phyloP scores from a whole-genome alignment of 1,140 invertebrate species.

The Telenomus remus region DNA sequence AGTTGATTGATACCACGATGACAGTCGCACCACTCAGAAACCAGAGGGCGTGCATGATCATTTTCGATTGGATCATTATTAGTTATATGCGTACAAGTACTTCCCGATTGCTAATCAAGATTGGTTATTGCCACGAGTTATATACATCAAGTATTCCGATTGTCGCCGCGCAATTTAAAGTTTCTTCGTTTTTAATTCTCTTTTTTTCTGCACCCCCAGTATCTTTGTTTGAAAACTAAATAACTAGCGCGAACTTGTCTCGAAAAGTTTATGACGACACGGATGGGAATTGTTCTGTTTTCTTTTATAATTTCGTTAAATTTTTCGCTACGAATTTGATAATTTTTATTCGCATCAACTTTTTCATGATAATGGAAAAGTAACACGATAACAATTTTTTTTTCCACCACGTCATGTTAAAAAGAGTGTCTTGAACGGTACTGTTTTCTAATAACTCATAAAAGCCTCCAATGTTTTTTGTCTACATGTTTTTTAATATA shows the following conservation, averaged over 20 bases:
- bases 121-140: slow-evolving; percentile 32
- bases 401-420: no score
- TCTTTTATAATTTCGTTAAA: slow-evolving; percentile 21
- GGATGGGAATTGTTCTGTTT: slow-evolving; percentile 37
- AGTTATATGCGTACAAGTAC: slow-evolving; percentile 5
- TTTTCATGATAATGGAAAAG: background rate
- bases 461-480: no score
- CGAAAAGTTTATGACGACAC: slow-evolving; percentile 29
- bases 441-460: no score
- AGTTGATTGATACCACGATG: slow-evolving; percentile 64
- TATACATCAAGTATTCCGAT: slow-evolving; percentile 9
- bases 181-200: no score
- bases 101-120: slow-evolving; percentile 39
- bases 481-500: no score
- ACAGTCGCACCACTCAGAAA: background rate
- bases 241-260: slow-evolving; percentile 21
- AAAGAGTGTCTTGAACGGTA: no score
- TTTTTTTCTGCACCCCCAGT: slow-evolving; percentile 17
- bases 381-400: no score
- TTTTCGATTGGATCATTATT: background rate
- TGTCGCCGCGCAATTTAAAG: slow-evolving; percentile 32
- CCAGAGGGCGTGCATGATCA: background rate
- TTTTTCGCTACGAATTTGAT: background rate
- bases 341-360: slow-evolving; percentile 22
- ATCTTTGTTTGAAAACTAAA: slow-evolving; percentile 18